Evolutionary conservation across 2,888 invertebrate genomes (phyloP).

Genomic region (Apamea monoglypha): DNA sequence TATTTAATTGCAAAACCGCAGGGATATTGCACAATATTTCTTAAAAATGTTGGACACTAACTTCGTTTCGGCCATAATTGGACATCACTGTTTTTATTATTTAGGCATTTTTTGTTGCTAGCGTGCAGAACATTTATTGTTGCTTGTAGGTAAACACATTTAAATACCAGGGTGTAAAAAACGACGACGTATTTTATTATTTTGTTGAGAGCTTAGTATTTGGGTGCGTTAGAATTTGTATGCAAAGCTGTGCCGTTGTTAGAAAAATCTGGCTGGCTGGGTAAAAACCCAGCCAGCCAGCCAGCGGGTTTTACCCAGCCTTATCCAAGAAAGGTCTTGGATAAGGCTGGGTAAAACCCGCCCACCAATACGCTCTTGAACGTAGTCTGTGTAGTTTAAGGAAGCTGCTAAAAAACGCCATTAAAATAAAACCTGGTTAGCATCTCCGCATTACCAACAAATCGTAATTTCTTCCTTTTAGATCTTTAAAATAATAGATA

Average conservation of each 20-base stretch:
- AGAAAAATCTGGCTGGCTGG: too few species aligned
- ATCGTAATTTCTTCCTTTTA: too few species aligned
- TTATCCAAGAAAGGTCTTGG: too few species aligned
- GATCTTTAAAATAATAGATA: too few species aligned
- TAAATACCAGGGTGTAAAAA: neutral
- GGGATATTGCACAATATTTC: slow-evolving; percentile 48
- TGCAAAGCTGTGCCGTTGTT: neutral
- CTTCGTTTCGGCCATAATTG: slow-evolving; percentile 36
- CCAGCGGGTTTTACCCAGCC: too few species aligned
- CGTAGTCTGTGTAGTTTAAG: too few species aligned
- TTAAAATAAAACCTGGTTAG: too few species aligned
- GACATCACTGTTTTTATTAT: slow-evolving; percentile 17
- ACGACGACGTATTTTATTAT: neutral
- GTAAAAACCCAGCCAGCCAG: too few species aligned
- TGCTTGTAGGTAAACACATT: slow-evolving; percentile 3
- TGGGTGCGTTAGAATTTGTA: neutral
- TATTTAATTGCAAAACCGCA: neutral
- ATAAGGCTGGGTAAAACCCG: too few species aligned
- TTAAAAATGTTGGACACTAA: neutral
- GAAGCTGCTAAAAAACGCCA: too few species aligned
- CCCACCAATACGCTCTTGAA: too few species aligned
- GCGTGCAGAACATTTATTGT: slow-evolving; percentile 6
- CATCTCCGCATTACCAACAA: too few species aligned
- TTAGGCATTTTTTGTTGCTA: neutral
- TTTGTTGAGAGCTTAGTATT: neutral